Conservation (phyloP, 2,888 invertebrate species). For the Chironomus tentans region DNA sequence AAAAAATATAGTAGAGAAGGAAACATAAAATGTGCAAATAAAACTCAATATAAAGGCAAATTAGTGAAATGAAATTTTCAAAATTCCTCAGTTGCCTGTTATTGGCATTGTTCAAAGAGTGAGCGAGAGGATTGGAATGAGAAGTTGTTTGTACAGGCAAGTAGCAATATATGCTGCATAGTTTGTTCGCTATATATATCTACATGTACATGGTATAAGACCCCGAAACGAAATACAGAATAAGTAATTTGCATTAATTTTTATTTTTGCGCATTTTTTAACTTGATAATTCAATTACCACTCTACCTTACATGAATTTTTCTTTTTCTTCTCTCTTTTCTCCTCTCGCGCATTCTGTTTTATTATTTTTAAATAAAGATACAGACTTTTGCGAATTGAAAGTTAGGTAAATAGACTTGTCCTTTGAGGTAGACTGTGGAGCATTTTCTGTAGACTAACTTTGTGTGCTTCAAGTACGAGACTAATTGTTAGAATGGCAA, state of each 20-base stretch:
- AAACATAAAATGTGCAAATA: conserved; percentile 17
- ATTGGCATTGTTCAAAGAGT: not conserved
- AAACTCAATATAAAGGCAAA: conserved; percentile 20
- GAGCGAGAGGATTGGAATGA: not conserved
- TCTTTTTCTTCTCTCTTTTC: not conserved
- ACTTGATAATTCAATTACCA: conserved; percentile 22
- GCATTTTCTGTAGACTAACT: no score
- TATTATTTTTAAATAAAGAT: not conserved
- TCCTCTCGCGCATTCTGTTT: not conserved
- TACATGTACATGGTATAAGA: no score
- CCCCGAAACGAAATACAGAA: not conserved
- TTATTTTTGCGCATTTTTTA: conserved; percentile 19
- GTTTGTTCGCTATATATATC: not conserved
- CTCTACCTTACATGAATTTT: conserved; percentile 9
- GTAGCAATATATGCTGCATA: not conserved
- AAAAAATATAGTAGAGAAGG: not conserved
- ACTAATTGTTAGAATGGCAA: no score
- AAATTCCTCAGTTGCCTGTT: not conserved
- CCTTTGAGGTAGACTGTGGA: no score
- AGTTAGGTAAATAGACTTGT: not conserved
- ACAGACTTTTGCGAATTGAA: not conserved
- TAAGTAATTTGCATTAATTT: conserved; percentile 21
- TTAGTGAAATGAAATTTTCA: conserved; percentile 13
- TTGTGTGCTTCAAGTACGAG: no score
- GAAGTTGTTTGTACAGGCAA: not conserved